Percentiles rank a stretch among this genome's conserved stretches.
Evolutionary conservation across 2,113 vertebrate genomes (phyloP).

Genomic region (Varanus komodoensis): DNA sequence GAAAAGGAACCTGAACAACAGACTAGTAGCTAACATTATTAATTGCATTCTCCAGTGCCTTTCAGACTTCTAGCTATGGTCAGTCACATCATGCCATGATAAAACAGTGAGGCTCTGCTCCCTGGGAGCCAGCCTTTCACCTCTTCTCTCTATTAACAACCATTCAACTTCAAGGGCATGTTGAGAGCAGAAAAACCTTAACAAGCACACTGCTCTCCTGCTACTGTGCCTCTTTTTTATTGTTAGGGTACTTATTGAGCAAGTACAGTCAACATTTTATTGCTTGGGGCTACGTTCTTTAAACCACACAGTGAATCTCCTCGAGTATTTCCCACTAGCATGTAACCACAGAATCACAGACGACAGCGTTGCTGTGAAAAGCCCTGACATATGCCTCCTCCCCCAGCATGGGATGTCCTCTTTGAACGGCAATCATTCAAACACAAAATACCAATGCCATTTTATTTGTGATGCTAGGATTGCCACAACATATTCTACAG

Average conservation of each 20-base stretch:
- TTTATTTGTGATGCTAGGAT: background rate
- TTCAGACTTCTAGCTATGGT: too few relatives aligned
- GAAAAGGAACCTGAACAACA: background rate
- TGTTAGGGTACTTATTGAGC: conserved; percentile 4
- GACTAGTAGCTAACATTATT: background rate
- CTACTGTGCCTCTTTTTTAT: background rate
- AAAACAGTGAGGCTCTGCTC: background rate
- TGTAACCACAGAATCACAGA: conserved; percentile 15
- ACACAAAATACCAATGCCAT: background rate
- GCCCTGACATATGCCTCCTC: background rate
- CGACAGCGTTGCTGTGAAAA: background rate
- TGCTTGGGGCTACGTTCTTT: conserved; percentile 15
- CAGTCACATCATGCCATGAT: background rate
- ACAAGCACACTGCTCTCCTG: background rate
- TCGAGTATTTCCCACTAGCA: conserved; percentile 2
- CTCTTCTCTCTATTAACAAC: background rate
- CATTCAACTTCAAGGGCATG: conserved; percentile 7
- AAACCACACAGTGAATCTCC: conserved; percentile 15
- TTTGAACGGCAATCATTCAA: conserved; percentile 21
- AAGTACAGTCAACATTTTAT: conserved; percentile 10
- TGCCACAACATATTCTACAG: background rate
- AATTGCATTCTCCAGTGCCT: rapidly evolving
- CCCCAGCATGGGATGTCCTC: background rate
- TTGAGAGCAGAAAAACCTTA: background rate
- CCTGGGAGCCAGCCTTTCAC: conserved; percentile 9